These are phyloP conservation scores for Sinocyclocheilus rhinocerous DNA, from an alignment of 2,113 vertebrate genomes.

Conservation along the genomic window DNA sequence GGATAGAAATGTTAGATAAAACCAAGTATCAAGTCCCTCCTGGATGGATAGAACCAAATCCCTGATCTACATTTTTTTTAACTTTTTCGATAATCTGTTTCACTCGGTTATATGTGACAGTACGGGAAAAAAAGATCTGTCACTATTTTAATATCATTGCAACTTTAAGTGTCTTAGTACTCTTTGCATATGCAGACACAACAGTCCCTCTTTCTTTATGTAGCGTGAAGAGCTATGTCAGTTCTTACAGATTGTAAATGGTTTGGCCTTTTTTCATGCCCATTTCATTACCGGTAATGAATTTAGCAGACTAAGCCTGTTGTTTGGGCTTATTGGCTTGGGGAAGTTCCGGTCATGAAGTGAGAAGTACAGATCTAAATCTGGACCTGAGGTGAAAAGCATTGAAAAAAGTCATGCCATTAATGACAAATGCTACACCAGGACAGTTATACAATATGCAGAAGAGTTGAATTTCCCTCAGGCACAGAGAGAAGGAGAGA, in stretches of 20 bases:
- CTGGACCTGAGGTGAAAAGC: background rate
- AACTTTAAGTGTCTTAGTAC: background rate
- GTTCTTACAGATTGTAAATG: background rate
- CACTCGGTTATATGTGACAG: background rate
- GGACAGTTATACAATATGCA: slow-evolving; percentile 32
- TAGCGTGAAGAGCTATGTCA: background rate
- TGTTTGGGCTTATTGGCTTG: background rate
- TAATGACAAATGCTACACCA: slow-evolving; percentile 29
- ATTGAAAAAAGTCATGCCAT: slow-evolving; percentile 32
- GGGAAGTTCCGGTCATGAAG: slow-evolving; percentile 1
- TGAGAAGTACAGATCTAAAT: slow-evolving; percentile 10
- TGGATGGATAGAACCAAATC: background rate
- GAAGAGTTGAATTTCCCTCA: slow-evolving; percentile 12
- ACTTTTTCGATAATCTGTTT: background rate
- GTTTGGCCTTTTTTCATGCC: background rate
- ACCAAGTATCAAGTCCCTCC: background rate
- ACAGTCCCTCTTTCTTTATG: background rate
- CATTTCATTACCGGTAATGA: slow-evolving; percentile 21
- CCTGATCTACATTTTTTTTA: background rate
- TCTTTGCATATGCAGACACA: background rate
- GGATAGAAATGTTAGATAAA: background rate
- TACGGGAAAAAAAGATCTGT: background rate
- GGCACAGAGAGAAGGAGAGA: slow-evolving; percentile 20
- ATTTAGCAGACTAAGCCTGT: slow-evolving; percentile 11
- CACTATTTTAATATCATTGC: background rate